phyloP scores from a whole-genome alignment of 2,888 invertebrate species.

The Papilio demoleus region DNA sequence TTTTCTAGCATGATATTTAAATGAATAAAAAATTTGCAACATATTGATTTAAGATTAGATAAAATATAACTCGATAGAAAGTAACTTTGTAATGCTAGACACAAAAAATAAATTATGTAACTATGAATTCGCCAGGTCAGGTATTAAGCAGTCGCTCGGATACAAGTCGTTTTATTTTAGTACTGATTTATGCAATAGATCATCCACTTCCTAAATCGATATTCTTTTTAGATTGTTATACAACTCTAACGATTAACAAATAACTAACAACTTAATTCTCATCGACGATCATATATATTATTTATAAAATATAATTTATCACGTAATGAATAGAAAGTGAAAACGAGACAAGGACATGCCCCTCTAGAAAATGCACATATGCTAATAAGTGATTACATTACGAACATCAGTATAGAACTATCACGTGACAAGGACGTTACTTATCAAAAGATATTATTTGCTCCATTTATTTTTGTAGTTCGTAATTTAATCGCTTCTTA shows the following conservation, averaged over 20 bases:
- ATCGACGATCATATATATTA: too few relatives aligned
- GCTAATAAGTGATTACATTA: too few relatives aligned
- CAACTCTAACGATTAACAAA: conserved; percentile 12
- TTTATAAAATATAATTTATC: too few relatives aligned
- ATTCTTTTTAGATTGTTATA: conserved; percentile 10
- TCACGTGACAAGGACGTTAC: too few relatives aligned
- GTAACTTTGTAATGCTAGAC: neutral
- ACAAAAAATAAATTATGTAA: conserved; percentile 15
- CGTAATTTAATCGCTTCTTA: too few relatives aligned
- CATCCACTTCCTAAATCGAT: conserved; percentile 21
- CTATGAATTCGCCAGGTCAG: conserved; percentile 1
- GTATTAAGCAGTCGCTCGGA: neutral
- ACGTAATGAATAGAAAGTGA: neutral
- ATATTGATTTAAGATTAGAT: neutral
- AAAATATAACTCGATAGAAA: neutral
- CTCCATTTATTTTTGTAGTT: too few relatives aligned
- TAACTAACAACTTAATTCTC: too few relatives aligned
- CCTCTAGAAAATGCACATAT: too few relatives aligned
- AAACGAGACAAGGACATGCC: neutral
- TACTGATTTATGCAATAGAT: conserved; percentile 24
- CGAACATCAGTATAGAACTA: too few relatives aligned
- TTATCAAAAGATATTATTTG: too few relatives aligned
- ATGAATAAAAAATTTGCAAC: too few relatives aligned
- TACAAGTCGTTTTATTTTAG: conserved; percentile 14
- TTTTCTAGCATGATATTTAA: too few relatives aligned